phyloP scores from a whole-genome alignment of 2,113 vertebrate species.

The Tetrao urogallus region DNA sequence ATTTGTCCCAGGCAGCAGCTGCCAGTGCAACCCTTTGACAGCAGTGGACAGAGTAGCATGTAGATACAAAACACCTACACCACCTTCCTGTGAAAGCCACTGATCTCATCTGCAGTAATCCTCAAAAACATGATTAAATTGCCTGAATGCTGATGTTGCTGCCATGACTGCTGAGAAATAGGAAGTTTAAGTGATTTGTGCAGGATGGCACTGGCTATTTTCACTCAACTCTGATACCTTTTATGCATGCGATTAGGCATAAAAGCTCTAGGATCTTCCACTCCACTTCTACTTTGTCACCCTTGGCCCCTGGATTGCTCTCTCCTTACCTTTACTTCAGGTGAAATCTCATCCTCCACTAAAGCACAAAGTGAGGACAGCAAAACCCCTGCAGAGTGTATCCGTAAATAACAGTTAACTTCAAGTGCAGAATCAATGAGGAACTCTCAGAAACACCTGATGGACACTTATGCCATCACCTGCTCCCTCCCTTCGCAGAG shows the following conservation, averaged over 20 bases:
- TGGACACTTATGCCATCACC: background rate
- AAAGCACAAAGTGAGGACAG: background rate
- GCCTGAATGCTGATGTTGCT: background rate
- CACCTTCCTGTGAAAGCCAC: background rate
- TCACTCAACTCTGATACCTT: background rate
- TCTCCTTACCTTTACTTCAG: background rate
- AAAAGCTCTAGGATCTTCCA: background rate
- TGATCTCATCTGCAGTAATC: background rate
- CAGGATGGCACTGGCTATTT: background rate
- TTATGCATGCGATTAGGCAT: fast-evolving
- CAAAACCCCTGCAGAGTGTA: background rate
- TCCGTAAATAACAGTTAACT: background rate
- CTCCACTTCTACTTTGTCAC: background rate
- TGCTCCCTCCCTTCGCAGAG: background rate
- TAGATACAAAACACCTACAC: background rate
- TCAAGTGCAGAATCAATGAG: background rate
- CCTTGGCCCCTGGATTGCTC: background rate
- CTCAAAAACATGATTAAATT: background rate
- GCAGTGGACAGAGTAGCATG: fast-evolving
- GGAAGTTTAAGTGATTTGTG: background rate
- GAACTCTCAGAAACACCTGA: background rate
- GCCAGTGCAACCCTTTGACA: background rate
- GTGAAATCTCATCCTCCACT: background rate
- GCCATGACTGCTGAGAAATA: background rate
- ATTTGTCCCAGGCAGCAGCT: background rate